Percentiles rank a stretch among this genome's conserved stretches.
phyloP scores from a whole-genome alignment of 2,797 vertebrate species.

The Micrastur ruficollis region DNA sequence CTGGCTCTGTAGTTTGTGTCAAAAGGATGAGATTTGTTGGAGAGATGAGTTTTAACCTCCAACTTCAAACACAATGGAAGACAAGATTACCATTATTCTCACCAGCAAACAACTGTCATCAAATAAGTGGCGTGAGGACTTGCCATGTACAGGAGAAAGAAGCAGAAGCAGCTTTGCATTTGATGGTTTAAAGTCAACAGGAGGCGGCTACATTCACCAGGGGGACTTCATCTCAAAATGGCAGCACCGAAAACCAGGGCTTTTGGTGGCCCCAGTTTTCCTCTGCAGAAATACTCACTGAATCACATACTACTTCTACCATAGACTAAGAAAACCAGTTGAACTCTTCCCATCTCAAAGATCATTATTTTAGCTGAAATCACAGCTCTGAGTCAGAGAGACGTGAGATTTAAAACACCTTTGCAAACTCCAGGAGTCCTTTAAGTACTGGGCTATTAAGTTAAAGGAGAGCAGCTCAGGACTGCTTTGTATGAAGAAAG shows the following conservation, averaged over 20 bases:
- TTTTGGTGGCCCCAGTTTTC: neutral
- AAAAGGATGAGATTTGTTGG: neutral
- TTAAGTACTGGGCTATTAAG: neutral
- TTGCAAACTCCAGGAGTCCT: neutral
- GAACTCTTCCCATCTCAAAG: neutral
- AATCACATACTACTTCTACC: neutral
- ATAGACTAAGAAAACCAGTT: neutral
- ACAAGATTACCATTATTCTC: neutral
- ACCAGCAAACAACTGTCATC: neutral
- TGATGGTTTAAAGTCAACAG: neutral
- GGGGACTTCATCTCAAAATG: neutral
- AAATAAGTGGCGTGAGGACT: neutral
- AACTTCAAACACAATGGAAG: neutral
- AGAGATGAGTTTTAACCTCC: neutral
- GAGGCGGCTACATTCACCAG: neutral
- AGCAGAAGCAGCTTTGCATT: neutral
- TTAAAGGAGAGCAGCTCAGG: neutral
- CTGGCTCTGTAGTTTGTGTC: neutral
- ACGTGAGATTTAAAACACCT: neutral
- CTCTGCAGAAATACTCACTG: neutral
- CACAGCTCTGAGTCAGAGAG: neutral
- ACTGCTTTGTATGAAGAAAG: neutral
- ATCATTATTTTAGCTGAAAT: neutral
- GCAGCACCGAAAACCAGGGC: neutral
- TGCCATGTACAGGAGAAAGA: neutral